Evolutionary conservation across 2,113 vertebrate species (phyloP), one percentile per base, ranked within the genome.

Genomic region (Prionailurus bengalensis): DNA sequence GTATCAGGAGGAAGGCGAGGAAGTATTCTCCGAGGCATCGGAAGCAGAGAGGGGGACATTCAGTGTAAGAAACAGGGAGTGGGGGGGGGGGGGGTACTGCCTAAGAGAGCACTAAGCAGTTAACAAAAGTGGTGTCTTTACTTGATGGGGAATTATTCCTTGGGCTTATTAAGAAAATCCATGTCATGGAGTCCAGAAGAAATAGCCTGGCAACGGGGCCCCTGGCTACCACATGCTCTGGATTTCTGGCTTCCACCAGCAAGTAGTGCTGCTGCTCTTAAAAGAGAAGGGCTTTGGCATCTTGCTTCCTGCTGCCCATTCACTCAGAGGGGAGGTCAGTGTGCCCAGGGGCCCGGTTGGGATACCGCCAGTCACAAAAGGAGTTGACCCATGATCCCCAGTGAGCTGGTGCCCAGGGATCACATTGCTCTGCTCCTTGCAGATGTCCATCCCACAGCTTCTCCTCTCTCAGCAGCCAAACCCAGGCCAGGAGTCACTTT

Each of bases 271-370:
- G 0, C 0, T 51, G 55, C 39, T 71, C 23, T 83, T 78, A 39
- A 88, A 83, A 85, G n/a, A 86, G 36, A 74, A 25, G 0, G 2
- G 25, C 33, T 93, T 93, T 93, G 86, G 10, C 16, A 10, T 91
- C 93, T 42, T 29, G 0, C 73, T 70, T 76, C 4, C 31, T 10
- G 13, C 3, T 33, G 0, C 68, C 9, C 3, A 2, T 21, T 48
- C 9, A n/a, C 31, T 31, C n/a, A 48, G 58, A 89, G 17, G 51
- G 1, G 51, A 51, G 27, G 33, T 15, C 7, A 9, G 23, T 29
- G 25, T 17, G 9, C 11, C 36, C 81, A 31, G n/a, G 21, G 11
- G 6, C 31, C 7, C 29, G 17, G 45, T 9, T 4, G 25, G 27
- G 66, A 84, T 53, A 39, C 39, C 23, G 29, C 12, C 5, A 33